Conservation (phyloP, 2,797 vertebrate species). For the Diplodus puntazzo region DNA sequence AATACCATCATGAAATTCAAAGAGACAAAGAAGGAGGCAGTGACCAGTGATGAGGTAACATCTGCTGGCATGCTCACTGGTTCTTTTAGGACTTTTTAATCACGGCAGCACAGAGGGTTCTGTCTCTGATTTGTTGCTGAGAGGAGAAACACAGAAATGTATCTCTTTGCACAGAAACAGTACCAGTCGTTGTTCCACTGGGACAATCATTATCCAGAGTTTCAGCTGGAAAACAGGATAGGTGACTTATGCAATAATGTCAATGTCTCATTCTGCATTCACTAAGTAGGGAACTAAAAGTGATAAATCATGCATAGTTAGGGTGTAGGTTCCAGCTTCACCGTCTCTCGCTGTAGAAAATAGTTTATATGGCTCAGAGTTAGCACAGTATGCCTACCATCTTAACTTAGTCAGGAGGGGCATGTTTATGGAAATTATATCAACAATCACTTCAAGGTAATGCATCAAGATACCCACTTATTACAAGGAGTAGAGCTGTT, state of each 20-base stretch:
- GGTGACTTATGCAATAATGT: slow-evolving; percentile 60
- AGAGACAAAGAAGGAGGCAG: slow-evolving; percentile 66
- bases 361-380: slow-evolving; percentile 25
- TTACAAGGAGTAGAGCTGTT: slow-evolving; percentile 33
- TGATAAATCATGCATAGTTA: slow-evolving; percentile 25
- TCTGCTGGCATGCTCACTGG: slow-evolving; percentile 58
- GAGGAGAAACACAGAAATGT: slow-evolving; percentile 42
- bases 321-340: slow-evolving; percentile 4
- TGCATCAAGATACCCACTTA: slow-evolving; percentile 22
- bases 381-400: slow-evolving; percentile 8
- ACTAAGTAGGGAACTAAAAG: slow-evolving; percentile 32
- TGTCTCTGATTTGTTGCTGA: slow-evolving; percentile 35
- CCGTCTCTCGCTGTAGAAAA: slow-evolving; percentile 30
- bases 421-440: slow-evolving; percentile 52
- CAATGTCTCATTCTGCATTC: slow-evolving; percentile 44
- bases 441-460: slow-evolving; percentile 37
- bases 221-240: slow-evolving; percentile 54
- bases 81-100: slow-evolving; percentile 63
- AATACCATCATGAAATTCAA: slow-evolving; percentile 72
- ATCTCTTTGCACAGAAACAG: slow-evolving; percentile 36
- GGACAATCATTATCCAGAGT: slow-evolving; percentile 46
- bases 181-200: slow-evolving; percentile 39
- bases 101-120: slow-evolving; percentile 31
- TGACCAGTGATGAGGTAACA: slow-evolving; percentile 66
- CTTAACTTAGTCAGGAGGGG: slow-evolving; percentile 30